Evolutionary conservation across 2,797 vertebrate species (phyloP).

Genomic region (Pagetopsis macropterus): DNA sequence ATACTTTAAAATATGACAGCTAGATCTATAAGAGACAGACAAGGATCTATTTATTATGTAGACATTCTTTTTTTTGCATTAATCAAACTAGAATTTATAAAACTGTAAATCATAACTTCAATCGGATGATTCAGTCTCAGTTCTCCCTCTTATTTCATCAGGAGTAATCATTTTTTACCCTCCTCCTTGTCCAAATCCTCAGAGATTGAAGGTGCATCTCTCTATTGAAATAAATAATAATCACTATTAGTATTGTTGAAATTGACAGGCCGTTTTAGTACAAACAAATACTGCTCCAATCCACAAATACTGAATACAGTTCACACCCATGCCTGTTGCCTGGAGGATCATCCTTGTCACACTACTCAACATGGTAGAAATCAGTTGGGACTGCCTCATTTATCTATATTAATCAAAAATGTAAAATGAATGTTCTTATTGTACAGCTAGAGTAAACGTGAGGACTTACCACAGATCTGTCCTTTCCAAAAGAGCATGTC

Average conservation of each 20-base stretch:
- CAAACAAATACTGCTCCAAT: background rate
- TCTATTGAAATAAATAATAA: slow-evolving; percentile 36
- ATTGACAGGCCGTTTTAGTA: background rate
- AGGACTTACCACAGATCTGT: slow-evolving; percentile 46
- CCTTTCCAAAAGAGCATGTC: slow-evolving; percentile 37
- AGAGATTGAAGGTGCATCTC: slow-evolving; percentile 46
- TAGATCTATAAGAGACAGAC: background rate
- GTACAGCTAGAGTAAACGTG: background rate
- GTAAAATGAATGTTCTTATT: no score
- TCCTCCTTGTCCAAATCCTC: slow-evolving; percentile 53
- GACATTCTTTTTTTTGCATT: slow-evolving; percentile 5
- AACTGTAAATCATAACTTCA: background rate
- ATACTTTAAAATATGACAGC: background rate
- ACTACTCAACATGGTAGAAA: background rate
- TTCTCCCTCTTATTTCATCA: background rate
- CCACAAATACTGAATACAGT: background rate
- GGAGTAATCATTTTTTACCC: background rate
- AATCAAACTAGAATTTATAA: background rate
- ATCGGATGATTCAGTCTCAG: background rate
- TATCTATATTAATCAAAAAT: background rate
- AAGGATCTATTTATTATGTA: background rate
- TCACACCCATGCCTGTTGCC: background rate
- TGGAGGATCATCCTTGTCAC: background rate
- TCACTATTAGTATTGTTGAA: background rate
- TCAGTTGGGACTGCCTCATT: background rate